Base-by-base conservation (phyloP, 2,113 vertebrate genomes). In the Triplophysa dalaica region DNA sequence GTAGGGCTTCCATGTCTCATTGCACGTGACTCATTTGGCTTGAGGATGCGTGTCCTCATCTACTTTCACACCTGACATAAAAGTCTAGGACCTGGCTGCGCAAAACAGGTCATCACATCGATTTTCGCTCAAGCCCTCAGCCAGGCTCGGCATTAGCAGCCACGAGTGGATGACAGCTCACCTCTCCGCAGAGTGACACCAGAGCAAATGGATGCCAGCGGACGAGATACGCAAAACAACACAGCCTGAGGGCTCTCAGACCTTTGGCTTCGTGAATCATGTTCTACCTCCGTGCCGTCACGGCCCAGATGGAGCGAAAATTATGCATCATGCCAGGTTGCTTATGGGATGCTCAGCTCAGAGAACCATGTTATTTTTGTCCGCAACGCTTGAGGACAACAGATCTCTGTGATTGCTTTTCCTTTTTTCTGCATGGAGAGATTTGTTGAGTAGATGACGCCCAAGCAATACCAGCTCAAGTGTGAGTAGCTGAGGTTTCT, bases 261-360 rank as follows among this genome's bases (percentile, higher is more conserved):
- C 78, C 58, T 83, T 69, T 68, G 74, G 77, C 73, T 54, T 52
- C 21, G 13, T 79, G 80, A 72, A 73, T 77, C 81, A 77, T 73
- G 67, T 75, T 77, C 69, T 50, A 68, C 62, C 74, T 62, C 54
- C 52, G 45, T 38, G 48, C 75, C 21, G 3, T 65, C 41, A 68
- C 74, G 16, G 50, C 75, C 68, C 68, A 79, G 80, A 81, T 81
- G 80, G 80, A 81, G 70, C 12, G 72, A 58, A 76, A 60, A 76
- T 69, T 67, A 81, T 68, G 38, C 69, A 74, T 52, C 50, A 14
- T 69, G 29, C 75, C 45, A 69, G 68, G 79, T 78, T 73, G 73
- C 73, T 77, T 76, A 75, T 81, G 75, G 83, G 56, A 67, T 38
- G 50, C 33, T 73, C 72, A 6, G 24, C 45, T 78, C 21, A 11